Evolutionary conservation across 2,888 invertebrate genomes (phyloP), one percentile per base, ranked within the genome.

Genomic region (Oligia strigilis): DNA sequence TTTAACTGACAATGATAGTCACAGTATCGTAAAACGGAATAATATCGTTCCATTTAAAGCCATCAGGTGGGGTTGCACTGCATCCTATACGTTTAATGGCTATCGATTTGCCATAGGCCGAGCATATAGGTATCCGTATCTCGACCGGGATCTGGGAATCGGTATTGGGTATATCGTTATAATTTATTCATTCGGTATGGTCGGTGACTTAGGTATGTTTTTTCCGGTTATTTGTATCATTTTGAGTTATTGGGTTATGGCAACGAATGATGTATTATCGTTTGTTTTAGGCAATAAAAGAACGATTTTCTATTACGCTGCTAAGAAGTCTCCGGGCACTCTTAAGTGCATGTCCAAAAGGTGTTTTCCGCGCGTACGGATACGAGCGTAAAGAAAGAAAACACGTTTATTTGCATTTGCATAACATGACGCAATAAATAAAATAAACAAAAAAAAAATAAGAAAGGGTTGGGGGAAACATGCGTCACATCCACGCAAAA

Each of bases 21-120:
- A 75, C 58, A 66, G 72, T 79, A 69, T 75, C 87, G 70, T 89
- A 77, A 83, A 89, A 89, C 43, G 76, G 77, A 82, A 79, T 82
- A 76, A 79, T 78, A 82, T 78, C 79, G 83, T 79, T 71, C 73
- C 72, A 81, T 75, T 87, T 87, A 73, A 75, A 66, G 62, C 86
- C 71, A 74, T 78, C 87, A 89, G 89, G 83, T 88, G 81, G 72
- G 79, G 75, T 73, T 78, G 70, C 76, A 80, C 40, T 89, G 88
- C 88, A 88, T 82, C 75, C 89, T 79, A 82, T 85, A 88, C 88
- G 87, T 85, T 92, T 92, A 92, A 92, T 92, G 91, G 91, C 78
- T 91, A 92, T 93, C 92, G 93, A 94, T 94, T 94, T 92, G 81
- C 90, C 89, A 92, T 94, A 92, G 91, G 82, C 87, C 82, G 81